A percentile compares a stretch with the other conserved stretches of the same genome.
phyloP scores from a whole-genome alignment of 2,113 vertebrate genomes.

The Calidris pugnax region DNA sequence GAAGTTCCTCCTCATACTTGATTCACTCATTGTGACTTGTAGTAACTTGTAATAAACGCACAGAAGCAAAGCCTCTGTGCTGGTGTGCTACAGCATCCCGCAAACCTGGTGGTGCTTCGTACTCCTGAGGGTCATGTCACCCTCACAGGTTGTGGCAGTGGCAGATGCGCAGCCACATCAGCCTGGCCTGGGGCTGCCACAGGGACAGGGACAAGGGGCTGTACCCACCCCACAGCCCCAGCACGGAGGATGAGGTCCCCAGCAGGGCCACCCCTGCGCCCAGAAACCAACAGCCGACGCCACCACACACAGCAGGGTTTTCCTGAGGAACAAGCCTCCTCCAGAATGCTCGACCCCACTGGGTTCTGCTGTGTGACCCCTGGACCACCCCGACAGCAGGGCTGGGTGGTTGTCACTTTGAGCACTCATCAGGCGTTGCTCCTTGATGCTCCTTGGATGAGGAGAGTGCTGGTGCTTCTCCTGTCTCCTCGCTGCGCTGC shows the following conservation, averaged over 20 bases:
- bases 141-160: neutral
- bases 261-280: neutral
- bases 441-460: accelerated
- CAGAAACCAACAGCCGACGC: neutral
- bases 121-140: neutral
- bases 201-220: neutral
- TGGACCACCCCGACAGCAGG: too few species aligned
- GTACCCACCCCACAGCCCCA: neutral
- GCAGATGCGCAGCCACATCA: too few species aligned
- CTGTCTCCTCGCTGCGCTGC: neutral
- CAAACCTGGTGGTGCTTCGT: neutral
- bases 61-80: neutral
- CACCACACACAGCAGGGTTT: neutral
- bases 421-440: too few species aligned
- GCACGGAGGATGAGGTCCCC: neutral
- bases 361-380: neutral
- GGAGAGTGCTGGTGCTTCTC: neutral
- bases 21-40: neutral
- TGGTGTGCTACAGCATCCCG: neutral
- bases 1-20: too few species aligned
- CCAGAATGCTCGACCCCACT: accelerated
- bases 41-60: neutral
- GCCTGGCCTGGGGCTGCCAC: neutral
- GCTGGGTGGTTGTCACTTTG: neutral
- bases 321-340: neutral